These are phyloP conservation scores for Puma concolor DNA, from an alignment of 2,113 vertebrate genomes.

Conservation along the genomic window DNA sequence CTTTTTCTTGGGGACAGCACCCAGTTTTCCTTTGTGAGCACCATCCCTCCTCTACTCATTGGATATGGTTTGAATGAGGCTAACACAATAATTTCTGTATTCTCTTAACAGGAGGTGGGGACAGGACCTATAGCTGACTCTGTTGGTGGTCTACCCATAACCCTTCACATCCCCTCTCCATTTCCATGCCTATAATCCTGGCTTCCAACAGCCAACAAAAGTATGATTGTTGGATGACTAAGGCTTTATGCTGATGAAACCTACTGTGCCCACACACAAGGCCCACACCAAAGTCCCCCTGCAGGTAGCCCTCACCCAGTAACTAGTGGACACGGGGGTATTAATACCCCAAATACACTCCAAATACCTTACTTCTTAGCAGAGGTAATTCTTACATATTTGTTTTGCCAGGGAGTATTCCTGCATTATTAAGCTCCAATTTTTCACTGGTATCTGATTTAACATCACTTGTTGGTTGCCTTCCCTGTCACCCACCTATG, in stretches of 20 bases:
- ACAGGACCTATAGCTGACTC: neutral
- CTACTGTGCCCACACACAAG: neutral
- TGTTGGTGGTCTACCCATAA: neutral
- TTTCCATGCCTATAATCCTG: neutral
- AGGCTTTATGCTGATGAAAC: neutral
- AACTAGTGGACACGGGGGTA: neutral
- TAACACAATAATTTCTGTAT: neutral
- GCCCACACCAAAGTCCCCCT: neutral
- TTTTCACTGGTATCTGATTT: neutral
- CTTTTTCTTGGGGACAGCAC: neutral
- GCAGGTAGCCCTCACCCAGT: neutral
- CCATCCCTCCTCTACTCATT: neutral
- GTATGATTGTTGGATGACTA: neutral
- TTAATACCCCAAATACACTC: neutral
- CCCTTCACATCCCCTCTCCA: neutral
- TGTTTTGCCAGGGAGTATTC: slow-evolving; percentile 1
- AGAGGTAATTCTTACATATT: neutral
- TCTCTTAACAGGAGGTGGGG: neutral
- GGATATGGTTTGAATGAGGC: neutral
- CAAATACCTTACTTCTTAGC: neutral
- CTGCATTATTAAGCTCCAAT: neutral
- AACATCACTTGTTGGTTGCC: neutral
- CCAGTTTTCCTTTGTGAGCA: slow-evolving; percentile 2
- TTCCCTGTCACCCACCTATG: slow-evolving; percentile 27
- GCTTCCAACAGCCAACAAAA: neutral